Evolutionary conservation across 2,113 vertebrate genomes (phyloP).

Genomic region (Rafetus swinhoei): DNA sequence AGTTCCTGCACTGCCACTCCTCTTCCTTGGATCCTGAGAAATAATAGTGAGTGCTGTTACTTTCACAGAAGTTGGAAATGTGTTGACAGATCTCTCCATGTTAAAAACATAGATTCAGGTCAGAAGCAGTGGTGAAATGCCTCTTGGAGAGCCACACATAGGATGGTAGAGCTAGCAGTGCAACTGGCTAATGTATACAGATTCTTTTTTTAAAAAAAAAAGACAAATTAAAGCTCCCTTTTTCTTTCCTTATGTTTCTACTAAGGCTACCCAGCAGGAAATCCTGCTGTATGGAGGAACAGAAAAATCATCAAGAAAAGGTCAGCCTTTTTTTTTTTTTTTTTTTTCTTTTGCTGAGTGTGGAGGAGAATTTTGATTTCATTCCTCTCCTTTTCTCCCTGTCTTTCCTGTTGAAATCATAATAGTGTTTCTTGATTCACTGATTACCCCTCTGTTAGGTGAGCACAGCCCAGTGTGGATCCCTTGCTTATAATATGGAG

Average conservation of each 20-base stretch:
- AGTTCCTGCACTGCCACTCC: constrained; percentile 2
- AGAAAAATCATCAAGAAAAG: not conserved
- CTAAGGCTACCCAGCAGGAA: not conserved
- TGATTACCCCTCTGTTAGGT: not conserved
- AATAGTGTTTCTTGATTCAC: not conserved
- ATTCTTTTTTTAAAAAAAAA: not conserved
- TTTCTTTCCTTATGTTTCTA: not conserved
- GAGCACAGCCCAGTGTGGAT: constrained; percentile 34
- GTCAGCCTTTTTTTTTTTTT: too few relatives aligned
- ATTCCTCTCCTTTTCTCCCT: not conserved
- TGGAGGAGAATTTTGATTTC: not conserved
- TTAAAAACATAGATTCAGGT: not conserved
- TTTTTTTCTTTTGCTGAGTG: not conserved
- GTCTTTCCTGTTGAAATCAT: not conserved
- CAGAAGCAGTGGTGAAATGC: not conserved
- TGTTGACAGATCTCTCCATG: not conserved
- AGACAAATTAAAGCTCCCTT: not conserved
- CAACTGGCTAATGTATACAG: not conserved
- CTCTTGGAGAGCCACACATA: not conserved
- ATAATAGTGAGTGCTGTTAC: not conserved
- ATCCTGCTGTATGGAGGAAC: not conserved
- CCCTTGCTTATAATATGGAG: not conserved
- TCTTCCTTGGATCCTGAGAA: not conserved
- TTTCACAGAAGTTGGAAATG: constrained; percentile 28
- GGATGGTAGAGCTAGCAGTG: not conserved